Percentiles rank a stretch among this genome's conserved stretches.
Conservation (phyloP, 2,888 invertebrate species). For the Perdita meconis region DNA sequence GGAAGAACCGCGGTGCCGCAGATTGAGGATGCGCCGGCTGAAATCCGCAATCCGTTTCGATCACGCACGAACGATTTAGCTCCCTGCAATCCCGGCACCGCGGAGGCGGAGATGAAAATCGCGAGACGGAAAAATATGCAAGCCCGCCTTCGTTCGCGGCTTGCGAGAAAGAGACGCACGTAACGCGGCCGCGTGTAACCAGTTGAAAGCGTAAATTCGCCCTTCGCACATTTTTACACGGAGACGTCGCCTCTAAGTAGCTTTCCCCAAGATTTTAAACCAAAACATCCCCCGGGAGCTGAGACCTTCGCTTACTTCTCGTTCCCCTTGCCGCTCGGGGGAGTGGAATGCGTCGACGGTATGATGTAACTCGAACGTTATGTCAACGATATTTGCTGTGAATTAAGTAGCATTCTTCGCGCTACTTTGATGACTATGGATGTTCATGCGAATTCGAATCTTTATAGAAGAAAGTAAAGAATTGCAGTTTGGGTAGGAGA, state of each 20-base stretch:
- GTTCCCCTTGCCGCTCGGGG: slow-evolving; percentile 17
- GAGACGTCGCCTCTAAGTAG: slow-evolving; percentile 78
- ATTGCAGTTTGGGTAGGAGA: no score
- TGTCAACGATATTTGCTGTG: neutral
- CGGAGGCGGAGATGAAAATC: slow-evolving; percentile 48
- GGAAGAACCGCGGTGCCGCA: slow-evolving; percentile 49
- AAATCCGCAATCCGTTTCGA: slow-evolving; percentile 78
- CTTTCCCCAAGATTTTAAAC: slow-evolving; percentile 79
- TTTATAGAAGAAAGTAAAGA: no score
- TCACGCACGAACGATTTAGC: slow-evolving; percentile 78
- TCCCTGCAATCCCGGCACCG: slow-evolving; percentile 61
- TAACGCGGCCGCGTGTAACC: slow-evolving; percentile 5
- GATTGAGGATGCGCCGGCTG: slow-evolving; percentile 71
- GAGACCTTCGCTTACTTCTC: slow-evolving; percentile 47
- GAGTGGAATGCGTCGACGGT: neutral
- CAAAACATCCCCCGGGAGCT: slow-evolving; percentile 79
- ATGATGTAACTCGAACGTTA: neutral
- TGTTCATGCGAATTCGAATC: no score
- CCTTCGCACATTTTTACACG: slow-evolving; percentile 69
- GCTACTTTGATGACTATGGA: no score
- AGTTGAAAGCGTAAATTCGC: slow-evolving; percentile 67
- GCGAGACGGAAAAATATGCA: slow-evolving; percentile 51
- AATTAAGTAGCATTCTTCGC: no score
- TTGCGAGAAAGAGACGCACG: slow-evolving; percentile 20
- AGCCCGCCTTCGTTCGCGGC: no score